These are phyloP conservation scores for Himalopsyche anomala DNA, from an alignment of 2,888 invertebrate genomes.

Conservation along the genomic window DNA sequence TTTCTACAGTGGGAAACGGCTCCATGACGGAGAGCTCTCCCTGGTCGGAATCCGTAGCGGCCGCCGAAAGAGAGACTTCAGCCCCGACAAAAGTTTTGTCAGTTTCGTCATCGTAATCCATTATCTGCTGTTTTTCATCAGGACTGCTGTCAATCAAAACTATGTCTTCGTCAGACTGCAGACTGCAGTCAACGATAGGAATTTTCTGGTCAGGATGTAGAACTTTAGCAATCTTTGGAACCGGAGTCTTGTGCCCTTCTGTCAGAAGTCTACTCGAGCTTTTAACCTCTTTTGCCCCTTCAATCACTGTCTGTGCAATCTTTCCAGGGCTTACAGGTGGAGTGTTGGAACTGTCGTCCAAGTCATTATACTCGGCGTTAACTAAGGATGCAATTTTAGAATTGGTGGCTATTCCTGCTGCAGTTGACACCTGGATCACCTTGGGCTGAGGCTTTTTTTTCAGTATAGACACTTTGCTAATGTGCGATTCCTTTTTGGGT, in stretches of 20 bases:
- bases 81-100: conserved; percentile 78
- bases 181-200: conserved; percentile 66
- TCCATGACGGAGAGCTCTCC: conserved; percentile 79
- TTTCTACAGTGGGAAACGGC: conserved; percentile 75
- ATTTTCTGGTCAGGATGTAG: conserved; percentile 66
- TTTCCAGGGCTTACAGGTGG: conserved; percentile 75
- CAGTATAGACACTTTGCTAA: conserved; percentile 78
- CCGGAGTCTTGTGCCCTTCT: conserved; percentile 33
- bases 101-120: conserved; percentile 79
- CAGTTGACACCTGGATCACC: conserved; percentile 67
- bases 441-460: conserved; percentile 73
- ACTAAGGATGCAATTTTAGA: conserved; percentile 75
- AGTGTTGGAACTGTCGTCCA: conserved; percentile 78
- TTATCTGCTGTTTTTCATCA: conserved; percentile 75
- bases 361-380: conserved; percentile 79
- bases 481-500: conserved; percentile 73
- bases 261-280: not conserved
- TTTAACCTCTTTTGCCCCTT: conserved; percentile 40
- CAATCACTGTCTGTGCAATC: conserved; percentile 43
- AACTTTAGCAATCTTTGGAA: conserved; percentile 7
- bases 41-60: conserved; percentile 76
- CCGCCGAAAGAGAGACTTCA: conserved; percentile 78
- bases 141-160: conserved; percentile 70
- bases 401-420: conserved; percentile 69
- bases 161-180: conserved; percentile 68